A percentile compares a stretch with the other conserved stretches of the same genome.
phyloP scores from a whole-genome alignment of 2,888 invertebrate genomes.

The Ormyrus rosae region DNA sequence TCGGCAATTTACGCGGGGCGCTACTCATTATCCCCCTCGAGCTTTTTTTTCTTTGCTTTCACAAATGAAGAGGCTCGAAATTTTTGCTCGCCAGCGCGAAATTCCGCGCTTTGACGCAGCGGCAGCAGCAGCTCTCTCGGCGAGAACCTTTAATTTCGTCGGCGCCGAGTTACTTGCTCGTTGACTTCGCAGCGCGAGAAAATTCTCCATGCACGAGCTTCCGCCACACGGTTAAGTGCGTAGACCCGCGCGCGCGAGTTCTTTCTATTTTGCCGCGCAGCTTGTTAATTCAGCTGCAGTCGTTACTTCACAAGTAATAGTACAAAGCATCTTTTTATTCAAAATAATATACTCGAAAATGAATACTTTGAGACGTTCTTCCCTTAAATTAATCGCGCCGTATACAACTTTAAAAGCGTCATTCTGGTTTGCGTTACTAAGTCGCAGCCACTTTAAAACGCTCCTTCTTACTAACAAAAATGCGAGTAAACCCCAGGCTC shows the following conservation, averaged over 20 bases:
- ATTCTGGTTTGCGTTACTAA: too few species aligned
- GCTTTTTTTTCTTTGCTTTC: not conserved
- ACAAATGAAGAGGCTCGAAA: conserved; percentile 25
- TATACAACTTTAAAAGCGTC: too few species aligned
- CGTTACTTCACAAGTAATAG: conserved; percentile 14
- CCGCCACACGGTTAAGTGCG: not conserved
- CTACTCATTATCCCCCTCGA: too few species aligned
- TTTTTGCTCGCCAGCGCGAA: conserved; percentile 4
- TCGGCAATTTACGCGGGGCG: too few species aligned
- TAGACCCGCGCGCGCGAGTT: not conserved
- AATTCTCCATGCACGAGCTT: conserved; percentile 20
- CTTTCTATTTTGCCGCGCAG: conserved; percentile 12
- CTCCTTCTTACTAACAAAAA: too few species aligned
- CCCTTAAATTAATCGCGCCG: too few species aligned
- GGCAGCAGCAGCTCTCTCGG: not conserved
- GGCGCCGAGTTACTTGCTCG: not conserved
- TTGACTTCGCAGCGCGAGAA: conserved; percentile 9
- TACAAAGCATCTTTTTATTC: too few species aligned
- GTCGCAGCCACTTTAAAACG: too few species aligned
- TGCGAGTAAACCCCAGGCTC: too few species aligned
- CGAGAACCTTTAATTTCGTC: conserved; percentile 47
- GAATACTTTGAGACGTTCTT: too few species aligned
- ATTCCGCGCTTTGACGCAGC: conserved; percentile 19
- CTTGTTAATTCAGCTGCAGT: conserved; percentile 12
- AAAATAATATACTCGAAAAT: too few species aligned